A percentile compares a stretch with the other conserved stretches of the same genome.
These are phyloP conservation scores for Trachelus tabidus DNA, from an alignment of 2,888 invertebrate species.

Conservation along the genomic window DNA sequence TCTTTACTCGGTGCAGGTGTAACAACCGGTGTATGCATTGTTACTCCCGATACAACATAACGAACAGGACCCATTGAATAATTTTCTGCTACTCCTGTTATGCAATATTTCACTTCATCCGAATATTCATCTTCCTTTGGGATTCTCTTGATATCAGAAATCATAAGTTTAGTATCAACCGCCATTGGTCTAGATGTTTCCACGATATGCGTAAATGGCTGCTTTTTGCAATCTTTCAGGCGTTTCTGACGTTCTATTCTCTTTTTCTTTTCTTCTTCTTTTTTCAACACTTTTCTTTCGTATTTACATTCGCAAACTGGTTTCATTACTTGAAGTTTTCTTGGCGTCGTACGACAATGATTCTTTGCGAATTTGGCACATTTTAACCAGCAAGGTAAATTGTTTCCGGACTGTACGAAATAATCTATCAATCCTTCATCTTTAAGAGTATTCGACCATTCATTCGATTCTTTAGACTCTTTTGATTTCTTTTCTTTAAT, in stretches of 20 bases:
- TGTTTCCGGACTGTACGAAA: conserved; percentile 37
- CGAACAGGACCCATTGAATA: conserved; percentile 32
- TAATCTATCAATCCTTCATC: conserved; percentile 44
- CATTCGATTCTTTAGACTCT: conserved; percentile 7
- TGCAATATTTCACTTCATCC: conserved; percentile 39
- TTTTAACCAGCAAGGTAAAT: conserved; percentile 42
- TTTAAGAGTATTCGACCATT: conserved; percentile 22
- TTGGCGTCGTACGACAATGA: conserved; percentile 7
- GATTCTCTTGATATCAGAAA: conserved; percentile 40
- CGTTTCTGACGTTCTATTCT: conserved; percentile 39
- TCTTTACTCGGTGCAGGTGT: conserved; percentile 44
- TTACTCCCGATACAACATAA: conserved; percentile 38
- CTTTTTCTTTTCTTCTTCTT: conserved; percentile 41
- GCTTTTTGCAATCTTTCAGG: conserved; percentile 41
- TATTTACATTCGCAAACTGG: conserved; percentile 58
- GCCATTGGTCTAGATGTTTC: conserved; percentile 40
- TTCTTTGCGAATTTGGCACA: conserved; percentile 36
- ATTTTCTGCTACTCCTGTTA: conserved; percentile 42
- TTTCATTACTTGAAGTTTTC: conserved; percentile 38
- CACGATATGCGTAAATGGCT: conserved; percentile 31
- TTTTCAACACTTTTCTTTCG: conserved; percentile 49
- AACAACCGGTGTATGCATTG: conserved; percentile 43
- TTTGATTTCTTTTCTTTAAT: conserved; percentile 13
- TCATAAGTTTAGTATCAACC: conserved; percentile 41
- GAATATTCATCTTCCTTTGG: conserved; percentile 28